Conservation (phyloP, 2,888 invertebrate genomes). For the Agonopterix subpropinquella region DNA sequence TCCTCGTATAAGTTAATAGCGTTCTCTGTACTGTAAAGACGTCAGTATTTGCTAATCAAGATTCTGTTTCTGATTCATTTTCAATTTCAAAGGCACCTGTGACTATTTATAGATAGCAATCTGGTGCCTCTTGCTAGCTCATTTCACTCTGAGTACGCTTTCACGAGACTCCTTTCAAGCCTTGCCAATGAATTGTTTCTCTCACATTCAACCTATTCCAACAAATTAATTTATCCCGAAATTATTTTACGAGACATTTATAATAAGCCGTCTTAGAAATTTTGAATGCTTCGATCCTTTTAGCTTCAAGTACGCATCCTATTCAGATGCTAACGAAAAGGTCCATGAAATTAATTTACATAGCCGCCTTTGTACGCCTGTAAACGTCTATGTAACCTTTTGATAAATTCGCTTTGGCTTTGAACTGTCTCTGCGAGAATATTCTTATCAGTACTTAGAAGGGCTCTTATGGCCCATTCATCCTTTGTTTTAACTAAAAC, state of each 20-base stretch:
- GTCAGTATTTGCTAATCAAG: too few relatives aligned
- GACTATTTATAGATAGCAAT: too few relatives aligned
- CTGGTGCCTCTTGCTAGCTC: too few relatives aligned
- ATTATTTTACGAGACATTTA: slow-evolving; percentile 27
- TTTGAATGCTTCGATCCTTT: slow-evolving; percentile 38
- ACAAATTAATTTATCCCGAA: slow-evolving; percentile 16
- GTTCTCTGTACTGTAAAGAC: too few relatives aligned
- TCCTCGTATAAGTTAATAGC: too few relatives aligned
- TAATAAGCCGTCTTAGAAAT: slow-evolving; percentile 39
- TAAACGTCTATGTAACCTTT: slow-evolving; percentile 36
- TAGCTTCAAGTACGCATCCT: slow-evolving; percentile 26
- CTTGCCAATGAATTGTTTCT: neutral
- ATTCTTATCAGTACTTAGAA: slow-evolving; percentile 45
- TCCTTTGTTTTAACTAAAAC: slow-evolving; percentile 34
- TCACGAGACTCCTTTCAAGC: neutral
- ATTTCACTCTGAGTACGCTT: too few relatives aligned
- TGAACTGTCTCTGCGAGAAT: slow-evolving; percentile 25
- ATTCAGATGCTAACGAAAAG: slow-evolving; percentile 56
- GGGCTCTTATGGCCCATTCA: slow-evolving; percentile 34
- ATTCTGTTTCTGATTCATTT: too few relatives aligned
- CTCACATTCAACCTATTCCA: slow-evolving; percentile 11
- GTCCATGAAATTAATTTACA: slow-evolving; percentile 63
- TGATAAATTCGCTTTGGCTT: slow-evolving; percentile 45
- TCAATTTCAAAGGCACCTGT: too few relatives aligned
- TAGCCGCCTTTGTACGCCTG: slow-evolving; percentile 44